Evolutionary conservation across 2,113 vertebrate genomes (phyloP).

Genomic region (Accipiter virgatus): DNA sequence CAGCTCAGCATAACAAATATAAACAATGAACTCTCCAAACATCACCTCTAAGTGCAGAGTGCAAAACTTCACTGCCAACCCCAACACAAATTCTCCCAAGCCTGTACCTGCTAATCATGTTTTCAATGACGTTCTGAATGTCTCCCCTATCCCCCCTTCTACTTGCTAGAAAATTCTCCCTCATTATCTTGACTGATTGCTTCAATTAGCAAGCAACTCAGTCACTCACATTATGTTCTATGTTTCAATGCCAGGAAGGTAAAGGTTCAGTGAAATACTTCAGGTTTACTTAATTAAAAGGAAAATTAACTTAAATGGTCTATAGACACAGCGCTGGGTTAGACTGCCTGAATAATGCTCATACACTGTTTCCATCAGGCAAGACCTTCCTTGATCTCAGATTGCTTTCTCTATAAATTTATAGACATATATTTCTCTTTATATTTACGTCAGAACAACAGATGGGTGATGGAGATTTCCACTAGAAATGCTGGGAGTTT

Average conservation of each 20-base stretch:
- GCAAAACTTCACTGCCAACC: neutral
- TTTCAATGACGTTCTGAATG: constrained; percentile 7
- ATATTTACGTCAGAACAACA: neutral
- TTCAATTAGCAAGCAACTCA: constrained; percentile 53
- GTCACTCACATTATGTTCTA: constrained; percentile 6
- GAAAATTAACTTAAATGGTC: constrained; percentile 59
- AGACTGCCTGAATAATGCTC: neutral
- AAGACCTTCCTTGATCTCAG: neutral
- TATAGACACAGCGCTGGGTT: neutral
- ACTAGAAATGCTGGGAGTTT: neutral
- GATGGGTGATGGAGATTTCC: neutral
- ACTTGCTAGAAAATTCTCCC: constrained; percentile 18
- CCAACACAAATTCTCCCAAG: neutral
- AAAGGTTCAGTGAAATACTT: constrained; percentile 46
- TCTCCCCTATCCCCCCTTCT: neutral
- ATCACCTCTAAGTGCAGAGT: neutral
- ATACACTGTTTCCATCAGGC: neutral
- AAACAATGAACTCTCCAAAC: constrained; percentile 15
- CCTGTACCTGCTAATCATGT: neutral
- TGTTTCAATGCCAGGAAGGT: constrained; percentile 42
- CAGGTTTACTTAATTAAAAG: constrained; percentile 60
- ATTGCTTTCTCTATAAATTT: neutral
- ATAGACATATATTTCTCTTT: neutral
- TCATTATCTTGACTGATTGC: constrained; percentile 65
- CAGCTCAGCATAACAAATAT: neutral